Conservation (phyloP, 2,113 vertebrate species). For the Silurus meridionalis region DNA sequence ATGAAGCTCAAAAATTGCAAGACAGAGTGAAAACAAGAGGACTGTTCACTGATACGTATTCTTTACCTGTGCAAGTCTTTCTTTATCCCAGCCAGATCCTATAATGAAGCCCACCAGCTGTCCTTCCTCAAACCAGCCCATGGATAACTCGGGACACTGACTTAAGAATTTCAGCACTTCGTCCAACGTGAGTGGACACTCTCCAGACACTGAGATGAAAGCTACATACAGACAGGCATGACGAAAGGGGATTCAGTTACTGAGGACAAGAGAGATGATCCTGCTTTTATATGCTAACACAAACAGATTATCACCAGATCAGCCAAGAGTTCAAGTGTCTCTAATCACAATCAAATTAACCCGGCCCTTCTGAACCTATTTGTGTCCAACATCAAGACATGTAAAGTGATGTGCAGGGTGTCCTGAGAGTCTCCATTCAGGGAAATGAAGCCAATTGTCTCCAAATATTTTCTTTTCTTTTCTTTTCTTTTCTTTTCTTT, state of each 20-base stretch:
- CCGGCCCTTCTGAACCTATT: neutral
- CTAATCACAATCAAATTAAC: slow-evolving; percentile 2
- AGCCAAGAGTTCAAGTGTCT: slow-evolving; percentile 10
- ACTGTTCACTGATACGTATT: neutral
- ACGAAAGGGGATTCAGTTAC: neutral
- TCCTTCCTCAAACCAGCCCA: slow-evolving; percentile 80
- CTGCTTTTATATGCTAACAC: slow-evolving; percentile 21
- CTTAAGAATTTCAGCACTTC: slow-evolving; percentile 74
- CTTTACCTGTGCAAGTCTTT: slow-evolving; percentile 73
- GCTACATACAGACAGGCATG: slow-evolving; percentile 55
- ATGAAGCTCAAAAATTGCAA: neutral
- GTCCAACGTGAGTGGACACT: slow-evolving; percentile 75
- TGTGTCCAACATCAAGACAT: neutral
- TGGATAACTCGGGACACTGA: slow-evolving; percentile 75
- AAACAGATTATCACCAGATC: slow-evolving; percentile 18
- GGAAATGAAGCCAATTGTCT: too few relatives aligned
- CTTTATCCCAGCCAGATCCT: slow-evolving; percentile 76
- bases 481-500: too few relatives aligned
- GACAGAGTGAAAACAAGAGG: neutral
- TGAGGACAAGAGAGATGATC: slow-evolving; percentile 17
- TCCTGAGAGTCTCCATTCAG: too few relatives aligned
- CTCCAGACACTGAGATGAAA: slow-evolving; percentile 77
- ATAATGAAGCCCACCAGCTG: slow-evolving; percentile 79
- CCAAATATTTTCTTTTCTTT: too few relatives aligned
- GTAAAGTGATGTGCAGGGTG: neutral